Evolutionary conservation across 2,797 vertebrate genomes (phyloP).

Genomic region (Ibycter americanus): DNA sequence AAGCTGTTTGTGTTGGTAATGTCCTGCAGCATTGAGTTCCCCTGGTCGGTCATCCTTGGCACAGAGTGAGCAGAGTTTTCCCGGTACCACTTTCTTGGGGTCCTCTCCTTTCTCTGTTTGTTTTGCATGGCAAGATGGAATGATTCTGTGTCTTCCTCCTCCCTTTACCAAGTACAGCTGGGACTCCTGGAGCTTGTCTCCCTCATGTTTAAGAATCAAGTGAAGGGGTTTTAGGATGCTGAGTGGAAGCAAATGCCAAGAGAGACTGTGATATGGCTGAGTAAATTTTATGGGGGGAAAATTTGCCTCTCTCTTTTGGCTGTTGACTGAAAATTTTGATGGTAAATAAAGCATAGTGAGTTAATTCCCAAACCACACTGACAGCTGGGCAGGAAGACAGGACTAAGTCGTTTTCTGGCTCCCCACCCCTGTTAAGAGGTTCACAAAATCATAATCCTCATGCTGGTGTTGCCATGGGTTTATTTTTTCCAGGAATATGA

Average conservation of each 20-base stretch:
- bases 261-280: not conserved
- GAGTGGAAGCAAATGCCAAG: not conserved
- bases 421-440: not conserved
- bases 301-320: conserved; percentile 5
- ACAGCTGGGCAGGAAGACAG: conserved; percentile 17
- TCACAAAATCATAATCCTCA: not conserved
- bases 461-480: not conserved
- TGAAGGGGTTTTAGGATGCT: not conserved
- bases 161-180: not conserved
- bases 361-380: conserved; percentile 36
- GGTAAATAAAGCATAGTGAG: conserved; percentile 44
- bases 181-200: not conserved
- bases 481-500: not conserved
- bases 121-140: not conserved
- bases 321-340: conserved; percentile 36
- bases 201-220: not conserved
- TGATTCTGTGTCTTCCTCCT: not conserved
- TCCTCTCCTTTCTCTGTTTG: not conserved
- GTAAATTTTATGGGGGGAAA: conserved; percentile 10
- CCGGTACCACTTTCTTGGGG: not conserved
- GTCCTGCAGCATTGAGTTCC: not conserved
- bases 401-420: not conserved
- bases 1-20: not conserved
- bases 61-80: not conserved
- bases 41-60: not conserved